A percentile compares a stretch with the other conserved stretches of the same genome.
phyloP scores from a whole-genome alignment of 2,888 invertebrate genomes.

The Hipparchia semele region DNA sequence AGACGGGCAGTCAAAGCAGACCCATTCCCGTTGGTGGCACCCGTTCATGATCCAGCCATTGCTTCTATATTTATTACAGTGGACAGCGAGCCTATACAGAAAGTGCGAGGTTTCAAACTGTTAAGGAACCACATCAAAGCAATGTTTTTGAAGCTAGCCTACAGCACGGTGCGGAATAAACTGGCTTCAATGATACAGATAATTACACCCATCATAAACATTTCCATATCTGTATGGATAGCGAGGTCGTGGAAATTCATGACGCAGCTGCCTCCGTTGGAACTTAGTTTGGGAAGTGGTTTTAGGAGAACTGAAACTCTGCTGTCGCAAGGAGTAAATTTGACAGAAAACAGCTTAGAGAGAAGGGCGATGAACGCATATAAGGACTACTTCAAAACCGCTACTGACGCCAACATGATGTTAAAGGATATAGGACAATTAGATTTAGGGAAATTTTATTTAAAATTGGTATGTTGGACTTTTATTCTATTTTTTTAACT shows the following conservation, averaged over 20 bases:
- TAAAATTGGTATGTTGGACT: slow-evolving; percentile 66
- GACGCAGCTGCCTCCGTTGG: slow-evolving; percentile 83
- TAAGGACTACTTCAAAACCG: slow-evolving; percentile 63
- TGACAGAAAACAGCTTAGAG: slow-evolving; percentile 57
- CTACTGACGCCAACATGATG: slow-evolving; percentile 55
- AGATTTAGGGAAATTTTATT: slow-evolving; percentile 67
- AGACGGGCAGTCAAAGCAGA: no score
- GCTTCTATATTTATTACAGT: slow-evolving; percentile 52
- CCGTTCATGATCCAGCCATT: no score
- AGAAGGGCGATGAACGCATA: slow-evolving; percentile 59
- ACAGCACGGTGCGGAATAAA: slow-evolving; percentile 70
- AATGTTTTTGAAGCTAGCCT: slow-evolving; percentile 72
- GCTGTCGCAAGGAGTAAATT: slow-evolving; percentile 54
- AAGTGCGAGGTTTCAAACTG: slow-evolving; percentile 67
- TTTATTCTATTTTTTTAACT: neutral
- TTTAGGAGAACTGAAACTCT: slow-evolving; percentile 66
- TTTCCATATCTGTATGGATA: slow-evolving; percentile 69
- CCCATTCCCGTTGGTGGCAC: no score
- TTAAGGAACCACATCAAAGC: slow-evolving; percentile 73
- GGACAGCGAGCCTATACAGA: slow-evolving; percentile 62
- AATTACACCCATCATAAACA: slow-evolving; percentile 72
- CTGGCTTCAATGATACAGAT: slow-evolving; percentile 70
- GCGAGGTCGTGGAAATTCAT: slow-evolving; percentile 75
- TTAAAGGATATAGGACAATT: slow-evolving; percentile 63
- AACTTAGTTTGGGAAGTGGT: slow-evolving; percentile 76